These are phyloP conservation scores for Semicossyphus pulcher DNA, from an alignment of 2,113 vertebrate genomes.

Conservation along the genomic window DNA sequence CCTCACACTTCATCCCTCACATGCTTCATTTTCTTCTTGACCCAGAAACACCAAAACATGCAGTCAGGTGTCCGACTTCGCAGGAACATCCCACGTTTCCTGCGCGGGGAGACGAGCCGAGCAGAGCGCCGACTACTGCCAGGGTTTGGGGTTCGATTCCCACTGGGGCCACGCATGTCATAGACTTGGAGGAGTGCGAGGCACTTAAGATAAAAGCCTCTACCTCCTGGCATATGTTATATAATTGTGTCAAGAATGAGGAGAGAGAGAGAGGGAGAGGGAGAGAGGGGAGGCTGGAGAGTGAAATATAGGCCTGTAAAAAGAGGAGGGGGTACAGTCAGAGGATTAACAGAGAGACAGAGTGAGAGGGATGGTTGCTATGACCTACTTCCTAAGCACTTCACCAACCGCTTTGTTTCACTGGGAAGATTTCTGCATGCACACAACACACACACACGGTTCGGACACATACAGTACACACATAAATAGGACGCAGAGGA, in stretches of 20 bases:
- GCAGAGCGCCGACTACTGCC: background rate
- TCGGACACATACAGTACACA: background rate
- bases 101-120: background rate
- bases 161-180: background rate
- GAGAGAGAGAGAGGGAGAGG: background rate
- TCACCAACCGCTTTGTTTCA: constrained; percentile 48
- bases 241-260: constrained; percentile 22
- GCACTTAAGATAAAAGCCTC: constrained; percentile 45
- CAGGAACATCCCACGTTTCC: background rate
- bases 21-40: background rate
- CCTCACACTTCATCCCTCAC: background rate
- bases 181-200: background rate
- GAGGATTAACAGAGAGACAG: constrained; percentile 49
- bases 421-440: constrained; percentile 24
- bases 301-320: constrained; percentile 40
- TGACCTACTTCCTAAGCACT: constrained; percentile 76
- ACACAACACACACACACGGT: constrained; percentile 2
- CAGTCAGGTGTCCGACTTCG: background rate
- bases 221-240: constrained; percentile 4
- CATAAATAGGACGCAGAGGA: background rate
- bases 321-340: constrained; percentile 3
- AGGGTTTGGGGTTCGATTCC: constrained; percentile 26
- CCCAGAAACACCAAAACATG: constrained; percentile 5
- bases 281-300: background rate
- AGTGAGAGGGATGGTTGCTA: constrained; percentile 42